phyloP scores from a whole-genome alignment of 2,888 invertebrate species.

The Lucinisca nassula region DNA sequence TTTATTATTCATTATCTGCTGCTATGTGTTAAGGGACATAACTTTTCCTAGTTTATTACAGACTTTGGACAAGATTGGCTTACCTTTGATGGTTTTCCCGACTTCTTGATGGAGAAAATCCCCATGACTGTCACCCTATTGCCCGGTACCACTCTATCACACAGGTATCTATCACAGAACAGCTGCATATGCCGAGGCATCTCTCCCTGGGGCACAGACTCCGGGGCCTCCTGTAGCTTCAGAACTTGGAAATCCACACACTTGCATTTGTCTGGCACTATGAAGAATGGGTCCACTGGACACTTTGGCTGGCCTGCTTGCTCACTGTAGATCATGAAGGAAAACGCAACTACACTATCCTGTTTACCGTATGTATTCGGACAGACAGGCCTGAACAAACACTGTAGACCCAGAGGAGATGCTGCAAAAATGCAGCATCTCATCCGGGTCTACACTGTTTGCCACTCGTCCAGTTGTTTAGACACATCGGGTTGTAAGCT shows the following conservation, averaged over 20 bases:
- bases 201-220: slow-evolving; percentile 98
- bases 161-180: slow-evolving; percentile 97
- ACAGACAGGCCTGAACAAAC: too few species aligned
- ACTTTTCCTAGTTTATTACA: too few species aligned
- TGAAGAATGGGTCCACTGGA: slow-evolving; percentile 99
- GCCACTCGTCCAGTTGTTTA: too few species aligned
- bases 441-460: too few species aligned
- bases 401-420: too few species aligned
- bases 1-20: too few species aligned
- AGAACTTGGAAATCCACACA: slow-evolving; percentile 99
- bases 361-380: too few species aligned
- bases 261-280: slow-evolving; percentile 98
- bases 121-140: slow-evolving; percentile 97
- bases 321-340: slow-evolving; percentile 90
- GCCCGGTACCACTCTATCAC: slow-evolving; percentile 98
- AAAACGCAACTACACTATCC: too few species aligned
- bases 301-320: slow-evolving; percentile 97
- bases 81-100: slow-evolving; percentile 85
- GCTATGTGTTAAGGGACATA: too few species aligned
- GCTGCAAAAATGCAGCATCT: too few species aligned
- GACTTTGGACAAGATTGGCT: too few species aligned
- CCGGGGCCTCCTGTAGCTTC: slow-evolving; percentile 99
- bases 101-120: slow-evolving; percentile 98
- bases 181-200: slow-evolving; percentile 98
- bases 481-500: too few species aligned